Conservation (phyloP, 1,140 invertebrate genomes). For the Anoplolepis gracilipes region DNA sequence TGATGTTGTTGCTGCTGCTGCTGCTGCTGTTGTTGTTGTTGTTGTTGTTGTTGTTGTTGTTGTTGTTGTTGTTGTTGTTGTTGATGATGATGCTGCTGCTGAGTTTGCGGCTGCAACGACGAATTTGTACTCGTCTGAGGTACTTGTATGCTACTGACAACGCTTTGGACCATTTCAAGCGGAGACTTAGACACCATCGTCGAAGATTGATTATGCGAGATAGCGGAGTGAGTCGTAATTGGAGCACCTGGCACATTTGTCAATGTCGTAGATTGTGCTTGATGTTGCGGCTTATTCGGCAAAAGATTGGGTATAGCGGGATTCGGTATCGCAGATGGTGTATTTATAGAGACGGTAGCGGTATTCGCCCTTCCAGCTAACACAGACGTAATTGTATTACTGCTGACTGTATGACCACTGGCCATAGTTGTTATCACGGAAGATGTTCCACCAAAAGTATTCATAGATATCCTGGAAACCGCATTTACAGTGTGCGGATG, state of each 20-base stretch:
- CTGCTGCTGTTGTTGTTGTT: slow-evolving; percentile 68
- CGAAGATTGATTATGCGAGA: slow-evolving; percentile 74
- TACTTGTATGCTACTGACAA: slow-evolving; percentile 91
- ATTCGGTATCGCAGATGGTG: slow-evolving; percentile 85
- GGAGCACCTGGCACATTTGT: slow-evolving; percentile 78
- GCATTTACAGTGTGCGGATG: slow-evolving; percentile 81
- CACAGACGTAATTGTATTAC: slow-evolving; percentile 92
- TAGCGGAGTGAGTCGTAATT: slow-evolving; percentile 66
- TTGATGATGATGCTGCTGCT: slow-evolving; percentile 75
- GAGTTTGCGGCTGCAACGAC: slow-evolving; percentile 73
- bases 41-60: slow-evolving; percentile 70
- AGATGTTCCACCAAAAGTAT: slow-evolving; percentile 78
- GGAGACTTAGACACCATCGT: slow-evolving; percentile 89
- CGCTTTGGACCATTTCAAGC: slow-evolving; percentile 92
- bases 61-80: slow-evolving; percentile 78
- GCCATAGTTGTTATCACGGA: slow-evolving; percentile 90
- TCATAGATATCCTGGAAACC: slow-evolving; percentile 80
- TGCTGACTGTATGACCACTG: slow-evolving; percentile 90
- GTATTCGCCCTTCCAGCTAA: slow-evolving; percentile 91
- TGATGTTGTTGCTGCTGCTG: slow-evolving; percentile 73
- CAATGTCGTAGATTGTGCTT: slow-evolving; percentile 47
- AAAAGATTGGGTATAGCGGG: slow-evolving; percentile 80
- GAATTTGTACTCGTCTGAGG: slow-evolving; percentile 83
- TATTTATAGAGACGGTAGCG: slow-evolving; percentile 90
- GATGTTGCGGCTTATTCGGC: slow-evolving; percentile 77